These are phyloP conservation scores for Euspilapteryx auroguttella DNA, from an alignment of 2,888 invertebrate species.

Conservation along the genomic window DNA sequence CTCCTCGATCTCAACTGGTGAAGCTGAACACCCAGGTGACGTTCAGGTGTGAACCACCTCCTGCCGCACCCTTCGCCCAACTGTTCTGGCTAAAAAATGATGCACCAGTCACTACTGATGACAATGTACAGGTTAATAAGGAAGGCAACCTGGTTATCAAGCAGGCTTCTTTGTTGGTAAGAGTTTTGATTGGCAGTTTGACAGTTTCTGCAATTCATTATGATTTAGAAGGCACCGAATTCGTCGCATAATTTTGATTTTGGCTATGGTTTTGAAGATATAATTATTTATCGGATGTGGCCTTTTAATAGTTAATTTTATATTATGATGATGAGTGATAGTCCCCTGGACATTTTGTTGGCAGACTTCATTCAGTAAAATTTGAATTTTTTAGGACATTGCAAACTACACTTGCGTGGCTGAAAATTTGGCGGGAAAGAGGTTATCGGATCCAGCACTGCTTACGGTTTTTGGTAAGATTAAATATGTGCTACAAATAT, in stretches of 20 bases:
- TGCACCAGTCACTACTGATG: slow-evolving; percentile 65
- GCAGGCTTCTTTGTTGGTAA: slow-evolving; percentile 74
- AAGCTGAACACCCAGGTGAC: slow-evolving; percentile 84
- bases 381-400: slow-evolving; percentile 78
- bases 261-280: too few species aligned
- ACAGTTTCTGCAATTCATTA: background rate
- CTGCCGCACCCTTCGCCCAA: slow-evolving; percentile 83
- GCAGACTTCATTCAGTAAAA: too few species aligned
- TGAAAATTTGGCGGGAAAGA: slow-evolving; percentile 86
- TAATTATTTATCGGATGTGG: too few species aligned
- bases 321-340: too few species aligned
- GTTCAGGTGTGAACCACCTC: slow-evolving; percentile 85
- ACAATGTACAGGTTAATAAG: slow-evolving; percentile 73
- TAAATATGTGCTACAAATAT: too few species aligned
- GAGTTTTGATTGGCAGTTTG: slow-evolving; percentile 7
- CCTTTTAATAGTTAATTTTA: too few species aligned
- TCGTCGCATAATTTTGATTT: too few species aligned
- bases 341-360: too few species aligned
- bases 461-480: slow-evolving; percentile 88
- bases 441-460: slow-evolving; percentile 82
- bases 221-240: too few species aligned
- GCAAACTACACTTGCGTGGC: slow-evolving; percentile 97
- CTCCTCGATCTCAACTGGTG: slow-evolving; percentile 82
- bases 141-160: slow-evolving; percentile 85
- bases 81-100: slow-evolving; percentile 87